Base-by-base conservation (phyloP, 2,113 vertebrate genomes). In the Burhinus bistriatus region DNA sequence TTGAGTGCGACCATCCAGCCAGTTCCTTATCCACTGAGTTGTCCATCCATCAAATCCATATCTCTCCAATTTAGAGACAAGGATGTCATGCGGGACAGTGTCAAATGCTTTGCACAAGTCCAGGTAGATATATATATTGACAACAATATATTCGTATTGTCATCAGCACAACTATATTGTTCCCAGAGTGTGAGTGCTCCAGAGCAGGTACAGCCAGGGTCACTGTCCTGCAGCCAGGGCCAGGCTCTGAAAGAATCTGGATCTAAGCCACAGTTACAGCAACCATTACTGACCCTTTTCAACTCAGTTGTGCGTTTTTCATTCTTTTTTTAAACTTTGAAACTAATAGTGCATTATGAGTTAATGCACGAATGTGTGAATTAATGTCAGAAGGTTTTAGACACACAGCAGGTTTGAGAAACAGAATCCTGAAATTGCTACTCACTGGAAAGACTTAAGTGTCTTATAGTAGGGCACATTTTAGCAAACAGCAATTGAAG, bases 171-270 rank as follows among this genome's bases (percentile, higher is more conserved):
- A 27, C 6, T 45, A 14, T n/a, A 13, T 5, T 45, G 38, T 32
- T 83, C 42, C 47, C 57, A 80, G 25, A 69, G 19, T 1, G 9
- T 2, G 1, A 64, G 20, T 13, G 23, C 58, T 77, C 69, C 78
- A 55, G 36, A 64, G 54, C 36, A 61, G 47, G 27, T 51, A 72
- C 0, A 0, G 26, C 20, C 6, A 1, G 36, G 49, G 13, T 19
- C 47, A 29, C 29, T 66, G 42, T 25, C 36, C 54, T 59, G 42
- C n/a, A 64, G 54, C 38, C 66, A 77, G 36, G 8, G 49, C 18
- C 69, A 45, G 29, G 23, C 59, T 82, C 59, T 81, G 49, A 77
- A 81, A 69, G 62, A n/a, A 59, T 32, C 29, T 29, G 26, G 6
- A 38, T 47, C 30, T 19, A 82, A 82, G 40, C 51, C 36, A 59